Conservation (phyloP, 2,113 vertebrate genomes). For the Cervus canadensis region DNA sequence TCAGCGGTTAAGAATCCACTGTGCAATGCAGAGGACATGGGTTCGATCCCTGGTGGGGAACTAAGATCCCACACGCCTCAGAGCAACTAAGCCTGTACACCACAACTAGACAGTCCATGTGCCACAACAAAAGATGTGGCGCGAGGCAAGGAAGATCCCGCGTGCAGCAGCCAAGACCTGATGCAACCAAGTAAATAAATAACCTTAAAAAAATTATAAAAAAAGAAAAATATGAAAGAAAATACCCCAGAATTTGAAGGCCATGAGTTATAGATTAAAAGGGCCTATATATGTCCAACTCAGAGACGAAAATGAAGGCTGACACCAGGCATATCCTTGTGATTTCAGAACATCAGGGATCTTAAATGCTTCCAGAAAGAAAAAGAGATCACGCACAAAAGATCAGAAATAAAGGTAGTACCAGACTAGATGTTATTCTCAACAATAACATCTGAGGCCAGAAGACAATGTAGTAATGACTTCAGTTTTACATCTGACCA, state of each 20-base stretch:
- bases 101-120: background rate
- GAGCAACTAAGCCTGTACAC: background rate
- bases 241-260: background rate
- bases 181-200: background rate
- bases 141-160: rapidly evolving
- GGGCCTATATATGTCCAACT: background rate
- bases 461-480: background rate
- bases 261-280: slow-evolving; percentile 18
- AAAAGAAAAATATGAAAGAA: background rate
- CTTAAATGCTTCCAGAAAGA: background rate
- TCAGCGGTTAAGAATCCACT: background rate
- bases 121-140: background rate
- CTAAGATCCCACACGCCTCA: background rate
- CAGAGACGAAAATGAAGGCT: background rate
- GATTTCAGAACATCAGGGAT: background rate
- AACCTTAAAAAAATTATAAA: background rate
- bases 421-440: background rate
- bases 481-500: background rate
- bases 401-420: background rate
- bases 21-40: background rate
- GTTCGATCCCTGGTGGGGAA: background rate
- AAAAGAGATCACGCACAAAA: background rate
- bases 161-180: background rate
- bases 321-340: background rate
- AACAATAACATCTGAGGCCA: background rate